Evolutionary conservation across 2,797 vertebrate species (phyloP).

Genomic region (Myiotriccus ornatus): DNA sequence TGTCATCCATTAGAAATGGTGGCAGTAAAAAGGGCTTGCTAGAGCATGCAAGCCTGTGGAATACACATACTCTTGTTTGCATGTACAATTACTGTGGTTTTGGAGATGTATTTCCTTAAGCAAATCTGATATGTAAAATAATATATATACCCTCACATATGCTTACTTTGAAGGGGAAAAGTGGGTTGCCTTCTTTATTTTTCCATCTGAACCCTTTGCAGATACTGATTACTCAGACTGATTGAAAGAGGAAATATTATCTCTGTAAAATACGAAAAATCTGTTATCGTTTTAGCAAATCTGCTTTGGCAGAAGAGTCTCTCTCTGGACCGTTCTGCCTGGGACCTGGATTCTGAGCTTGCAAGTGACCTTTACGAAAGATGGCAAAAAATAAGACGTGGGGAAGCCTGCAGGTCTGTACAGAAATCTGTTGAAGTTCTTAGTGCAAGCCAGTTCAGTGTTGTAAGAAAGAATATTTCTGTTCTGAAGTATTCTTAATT

Average conservation of each 20-base stretch:
- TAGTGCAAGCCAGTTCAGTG: neutral
- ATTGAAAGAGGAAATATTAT: neutral
- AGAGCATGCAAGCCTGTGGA: neutral
- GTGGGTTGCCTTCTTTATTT: neutral
- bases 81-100: neutral
- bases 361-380: constrained; percentile 86
- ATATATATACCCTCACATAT: neutral
- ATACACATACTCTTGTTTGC: neutral
- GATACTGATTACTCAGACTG: neutral
- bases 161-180: neutral
- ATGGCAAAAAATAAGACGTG: constrained; percentile 85
- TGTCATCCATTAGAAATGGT: neutral
- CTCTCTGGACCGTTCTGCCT: constrained; percentile 82
- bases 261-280: constrained; percentile 4
- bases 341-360: constrained; percentile 87
- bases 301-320: constrained; percentile 88
- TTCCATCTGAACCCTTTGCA: neutral
- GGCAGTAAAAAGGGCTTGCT: neutral
- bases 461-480: neutral
- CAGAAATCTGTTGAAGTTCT: neutral
- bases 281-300: constrained; percentile 76
- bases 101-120: neutral
- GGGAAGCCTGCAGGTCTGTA: constrained; percentile 87
- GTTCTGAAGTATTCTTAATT: neutral
- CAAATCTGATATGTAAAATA: neutral